Evolutionary conservation across 2,113 vertebrate species (phyloP), one percentile per base, ranked within the genome.

Genomic region (Phocoena sinus): DNA sequence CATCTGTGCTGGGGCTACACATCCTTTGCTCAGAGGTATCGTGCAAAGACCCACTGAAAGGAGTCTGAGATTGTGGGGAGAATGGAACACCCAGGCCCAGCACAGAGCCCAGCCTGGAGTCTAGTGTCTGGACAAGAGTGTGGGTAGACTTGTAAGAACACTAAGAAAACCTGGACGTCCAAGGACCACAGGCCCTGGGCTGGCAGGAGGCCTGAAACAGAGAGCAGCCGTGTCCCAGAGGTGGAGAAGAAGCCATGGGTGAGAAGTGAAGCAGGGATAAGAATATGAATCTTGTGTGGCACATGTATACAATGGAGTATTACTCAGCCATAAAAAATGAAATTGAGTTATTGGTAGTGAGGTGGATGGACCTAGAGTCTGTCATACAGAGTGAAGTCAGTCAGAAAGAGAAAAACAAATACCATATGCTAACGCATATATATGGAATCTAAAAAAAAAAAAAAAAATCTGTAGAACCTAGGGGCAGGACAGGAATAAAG

Each of bases 1-100:
- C 6, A 4, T 5, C 5, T 6, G 8, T 3, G 6, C 8, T 20
- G 28, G 21, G 21, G 18, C 31, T 36, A 14, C 33, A 14, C 6
- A 6, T 13, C 81, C 26, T 81, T n/a, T 36, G 50, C 38, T 71
- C 18, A 7, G 50, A 77, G 23, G 21, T 33, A 56, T 25, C 23
- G 41, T 23, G 20, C 65, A 44, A 13, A 76, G 13, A 26, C 5
- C 28, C 25, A 25, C 71, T n/a, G 58, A 41, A 63, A n/a, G 56
- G 70, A 53, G 8, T 17, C 36, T 9, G 15, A 73, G 47, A 28
- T 50, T 23, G 26, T 36, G 18, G 31, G 21, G 8, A 41, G 53
- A 41, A 58, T 23, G 18, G 6, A 14, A 33, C 44, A 4, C 17
- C 38, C 38, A 70, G 41, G 11, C 25, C 4, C 1, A 44, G 47